Percentiles rank a stretch among this genome's conserved stretches.
Conservation (phyloP, 2,113 vertebrate genomes). For the Azemiops feae region DNA sequence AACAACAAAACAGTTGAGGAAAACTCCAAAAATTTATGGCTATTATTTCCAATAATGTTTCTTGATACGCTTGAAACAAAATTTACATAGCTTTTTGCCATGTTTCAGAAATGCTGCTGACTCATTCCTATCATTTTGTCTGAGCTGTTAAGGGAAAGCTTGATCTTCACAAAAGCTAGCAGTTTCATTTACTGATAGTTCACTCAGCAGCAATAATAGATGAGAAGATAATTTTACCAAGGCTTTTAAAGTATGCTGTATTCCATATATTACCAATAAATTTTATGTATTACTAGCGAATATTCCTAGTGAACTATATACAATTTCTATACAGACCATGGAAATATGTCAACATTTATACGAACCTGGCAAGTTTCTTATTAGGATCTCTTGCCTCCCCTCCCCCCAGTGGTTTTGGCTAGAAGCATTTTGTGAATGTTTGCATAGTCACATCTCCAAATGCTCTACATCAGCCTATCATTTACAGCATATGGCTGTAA, state of each 20-base stretch:
- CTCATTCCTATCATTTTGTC: conserved; percentile 23
- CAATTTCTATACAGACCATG: too few relatives aligned
- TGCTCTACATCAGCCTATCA: neutral
- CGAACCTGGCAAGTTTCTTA: neutral
- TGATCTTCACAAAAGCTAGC: neutral
- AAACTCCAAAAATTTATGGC: neutral
- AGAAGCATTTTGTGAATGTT: neutral
- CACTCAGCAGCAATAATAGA: neutral
- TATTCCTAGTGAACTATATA: neutral
- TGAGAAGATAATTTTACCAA: conserved; percentile 9
- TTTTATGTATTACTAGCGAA: neutral
- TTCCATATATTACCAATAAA: neutral
- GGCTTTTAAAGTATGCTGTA: conserved; percentile 25
- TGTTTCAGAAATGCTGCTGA: neutral
- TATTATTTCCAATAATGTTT: neutral
- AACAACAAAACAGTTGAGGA: neutral
- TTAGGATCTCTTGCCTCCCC: neutral
- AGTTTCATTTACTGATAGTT: neutral
- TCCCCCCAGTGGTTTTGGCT: accelerated
- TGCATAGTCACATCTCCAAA: neutral
- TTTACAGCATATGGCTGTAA: neutral
- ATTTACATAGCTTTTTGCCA: neutral
- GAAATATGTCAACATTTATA: neutral
- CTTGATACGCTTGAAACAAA: neutral
- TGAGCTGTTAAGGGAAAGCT: neutral